Evolutionary conservation across 2,888 invertebrate species (phyloP).

Genomic region (Monochamus alternatus): DNA sequence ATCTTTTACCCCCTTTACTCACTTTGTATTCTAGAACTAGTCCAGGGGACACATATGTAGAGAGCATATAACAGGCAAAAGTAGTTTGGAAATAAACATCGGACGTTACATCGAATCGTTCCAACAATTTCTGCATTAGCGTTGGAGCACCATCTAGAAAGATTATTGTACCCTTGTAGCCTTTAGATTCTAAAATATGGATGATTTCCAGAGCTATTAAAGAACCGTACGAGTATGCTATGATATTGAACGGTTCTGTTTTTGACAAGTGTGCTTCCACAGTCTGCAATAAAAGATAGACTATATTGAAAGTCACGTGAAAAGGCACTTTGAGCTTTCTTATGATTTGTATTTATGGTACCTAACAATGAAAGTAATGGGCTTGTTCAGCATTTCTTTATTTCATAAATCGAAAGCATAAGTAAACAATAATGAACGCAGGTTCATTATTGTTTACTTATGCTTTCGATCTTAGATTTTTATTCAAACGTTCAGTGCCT

Average conservation of each 20-base stretch:
- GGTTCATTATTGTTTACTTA: no score
- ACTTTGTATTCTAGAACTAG: conserved; percentile 68
- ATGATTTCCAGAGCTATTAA: conserved; percentile 85
- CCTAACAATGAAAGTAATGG: no score
- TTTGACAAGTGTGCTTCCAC: conserved; percentile 74
- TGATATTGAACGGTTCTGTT: conserved; percentile 78
- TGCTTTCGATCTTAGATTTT: no score
- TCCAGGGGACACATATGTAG: conserved; percentile 69
- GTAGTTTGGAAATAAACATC: conserved; percentile 74
- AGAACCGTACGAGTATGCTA: conserved; percentile 94
- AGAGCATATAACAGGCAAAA: conserved; percentile 71
- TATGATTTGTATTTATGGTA: no score
- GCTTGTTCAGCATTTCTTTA: no score
- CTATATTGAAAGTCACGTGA: not conserved
- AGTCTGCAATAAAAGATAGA: conserved; percentile 69
- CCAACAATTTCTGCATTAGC: conserved; percentile 74
- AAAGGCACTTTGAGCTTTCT: no score
- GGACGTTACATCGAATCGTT: conserved; percentile 69
- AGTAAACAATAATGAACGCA: no score
- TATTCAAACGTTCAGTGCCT: no score
- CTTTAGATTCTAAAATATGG: conserved; percentile 79
- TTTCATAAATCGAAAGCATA: no score
- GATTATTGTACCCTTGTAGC: conserved; percentile 77
- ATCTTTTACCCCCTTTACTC: conserved; percentile 15
- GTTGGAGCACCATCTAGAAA: conserved; percentile 89